phyloP scores from a whole-genome alignment of 2,113 vertebrate species.

The Verasper variegatus region DNA sequence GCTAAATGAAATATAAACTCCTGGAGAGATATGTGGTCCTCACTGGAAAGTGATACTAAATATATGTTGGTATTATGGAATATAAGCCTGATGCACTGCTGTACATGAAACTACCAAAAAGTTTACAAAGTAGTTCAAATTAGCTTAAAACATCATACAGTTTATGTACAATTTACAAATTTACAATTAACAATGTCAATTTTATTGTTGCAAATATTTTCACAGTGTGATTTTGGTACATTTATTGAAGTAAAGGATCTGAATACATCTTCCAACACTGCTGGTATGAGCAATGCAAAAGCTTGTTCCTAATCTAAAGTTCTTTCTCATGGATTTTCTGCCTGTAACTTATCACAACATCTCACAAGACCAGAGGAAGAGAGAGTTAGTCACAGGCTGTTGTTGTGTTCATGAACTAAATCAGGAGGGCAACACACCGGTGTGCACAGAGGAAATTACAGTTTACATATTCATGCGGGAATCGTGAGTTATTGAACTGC shows the following conservation, averaged over 20 bases:
- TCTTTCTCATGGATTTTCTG: conserved; percentile 31
- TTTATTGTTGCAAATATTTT: too few species aligned
- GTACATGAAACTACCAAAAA: too few species aligned
- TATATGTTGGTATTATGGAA: too few species aligned
- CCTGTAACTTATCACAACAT: conserved; percentile 39
- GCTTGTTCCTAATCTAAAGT: neutral
- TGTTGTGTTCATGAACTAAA: conserved; percentile 43
- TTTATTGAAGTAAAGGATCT: neutral
- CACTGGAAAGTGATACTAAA: too few species aligned
- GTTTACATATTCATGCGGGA: neutral
- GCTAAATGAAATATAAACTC: too few species aligned
- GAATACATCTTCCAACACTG: neutral
- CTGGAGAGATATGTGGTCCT: too few species aligned
- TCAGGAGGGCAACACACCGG: conserved; percentile 14
- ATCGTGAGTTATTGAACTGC: neutral
- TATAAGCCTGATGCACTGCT: too few species aligned
- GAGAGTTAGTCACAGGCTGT: conserved; percentile 29
- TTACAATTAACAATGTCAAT: too few species aligned
- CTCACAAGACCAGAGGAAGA: conserved; percentile 38
- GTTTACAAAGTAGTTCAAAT: too few species aligned
- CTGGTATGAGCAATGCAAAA: neutral
- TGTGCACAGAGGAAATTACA: conserved; percentile 37
- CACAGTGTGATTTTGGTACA: too few species aligned
- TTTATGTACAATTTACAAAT: too few species aligned
- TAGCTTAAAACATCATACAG: too few species aligned